A percentile compares a stretch with the other conserved stretches of the same genome.
Evolutionary conservation across 2,797 vertebrate species (phyloP).

Genomic region (Dermochelys coriacea): DNA sequence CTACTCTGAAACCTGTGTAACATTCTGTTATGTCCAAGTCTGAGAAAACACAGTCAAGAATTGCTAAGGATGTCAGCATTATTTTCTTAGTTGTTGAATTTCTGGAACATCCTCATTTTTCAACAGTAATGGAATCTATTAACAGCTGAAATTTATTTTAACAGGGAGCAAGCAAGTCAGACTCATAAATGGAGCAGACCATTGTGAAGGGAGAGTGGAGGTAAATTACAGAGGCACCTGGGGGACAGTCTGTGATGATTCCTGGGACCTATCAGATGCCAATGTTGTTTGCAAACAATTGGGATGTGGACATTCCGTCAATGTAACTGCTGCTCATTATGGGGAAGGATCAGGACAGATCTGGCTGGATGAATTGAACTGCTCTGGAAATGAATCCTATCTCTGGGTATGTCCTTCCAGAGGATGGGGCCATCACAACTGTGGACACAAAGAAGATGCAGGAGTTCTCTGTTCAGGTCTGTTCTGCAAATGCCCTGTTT

Average conservation of each 20-base stretch:
- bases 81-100: too few species aligned
- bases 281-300: neutral
- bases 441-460: conserved; percentile 26
- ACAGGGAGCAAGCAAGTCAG: neutral
- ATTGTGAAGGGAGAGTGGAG: neutral
- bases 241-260: neutral
- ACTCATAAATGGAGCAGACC: neutral
- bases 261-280: neutral
- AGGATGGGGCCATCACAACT: neutral
- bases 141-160: neutral
- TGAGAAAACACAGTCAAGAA: too few species aligned
- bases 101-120: too few species aligned
- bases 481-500: neutral
- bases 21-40: too few species aligned
- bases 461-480: conserved; percentile 22
- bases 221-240: neutral
- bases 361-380: conserved; percentile 11
- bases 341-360: neutral
- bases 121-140: too few species aligned
- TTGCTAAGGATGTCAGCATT: too few species aligned
- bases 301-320: neutral
- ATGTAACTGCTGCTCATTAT: neutral
- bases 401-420: neutral
- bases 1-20: too few species aligned
- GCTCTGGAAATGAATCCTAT: neutral